Conservation (phyloP, 2,113 vertebrate species). For the Bagarius yarrelli region DNA sequence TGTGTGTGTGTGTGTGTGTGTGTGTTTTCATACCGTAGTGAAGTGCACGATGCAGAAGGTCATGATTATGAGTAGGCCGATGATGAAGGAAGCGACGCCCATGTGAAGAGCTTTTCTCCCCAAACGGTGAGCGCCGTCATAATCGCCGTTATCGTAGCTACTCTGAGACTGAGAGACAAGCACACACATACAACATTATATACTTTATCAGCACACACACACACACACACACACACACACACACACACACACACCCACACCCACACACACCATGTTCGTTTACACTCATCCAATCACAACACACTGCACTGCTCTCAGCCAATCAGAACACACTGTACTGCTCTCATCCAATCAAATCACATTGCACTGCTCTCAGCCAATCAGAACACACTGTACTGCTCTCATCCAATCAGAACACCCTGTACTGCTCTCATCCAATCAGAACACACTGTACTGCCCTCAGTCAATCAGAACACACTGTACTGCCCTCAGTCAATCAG, state of each 20-base stretch:
- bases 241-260: background rate
- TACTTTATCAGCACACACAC: background rate
- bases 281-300: background rate
- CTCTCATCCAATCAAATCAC: background rate
- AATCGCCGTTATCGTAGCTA: slow-evolving; percentile 82
- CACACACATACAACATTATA: background rate
- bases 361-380: too few species aligned
- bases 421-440: too few species aligned
- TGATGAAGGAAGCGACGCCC: slow-evolving; percentile 78
- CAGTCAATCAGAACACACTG: too few species aligned
- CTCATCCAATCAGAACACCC: too few species aligned
- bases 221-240: background rate
- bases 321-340: too few species aligned
- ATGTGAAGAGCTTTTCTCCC: slow-evolving; percentile 82
- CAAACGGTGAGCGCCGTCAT: slow-evolving; percentile 77
- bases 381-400: too few species aligned
- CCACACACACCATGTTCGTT: background rate
- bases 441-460: too few species aligned
- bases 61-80: slow-evolving; percentile 77
- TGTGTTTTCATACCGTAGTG: slow-evolving; percentile 70
- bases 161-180: slow-evolving; percentile 76
- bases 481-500: too few species aligned
- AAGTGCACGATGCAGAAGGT: slow-evolving; percentile 77
- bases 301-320: background rate
- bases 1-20: slow-evolving; percentile 17